Base-by-base conservation (phyloP, 2,797 vertebrate species). In the Manis crassicaudata region DNA sequence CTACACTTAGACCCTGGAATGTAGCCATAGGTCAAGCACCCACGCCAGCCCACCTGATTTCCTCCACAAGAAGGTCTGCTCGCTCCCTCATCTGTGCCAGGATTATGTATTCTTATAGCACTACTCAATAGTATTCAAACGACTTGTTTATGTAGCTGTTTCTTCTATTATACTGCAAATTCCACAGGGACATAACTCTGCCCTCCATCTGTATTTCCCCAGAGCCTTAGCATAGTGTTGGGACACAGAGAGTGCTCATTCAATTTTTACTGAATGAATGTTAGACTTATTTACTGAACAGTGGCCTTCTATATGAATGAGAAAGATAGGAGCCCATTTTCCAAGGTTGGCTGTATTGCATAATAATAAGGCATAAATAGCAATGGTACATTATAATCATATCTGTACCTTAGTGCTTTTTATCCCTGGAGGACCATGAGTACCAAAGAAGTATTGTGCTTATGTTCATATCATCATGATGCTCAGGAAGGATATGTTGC, bases 131-230 rank as follows among this genome's bases (percentile, higher is more conserved):
- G 56, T 52, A 12, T 72, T 73, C 72, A 40, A 60, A 6, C 79
- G 46, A 67, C 58, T 97, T 91, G 50, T 90, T 94, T 94, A 37
- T 87, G 43, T 86, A 96, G 80, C 93, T 92, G 20, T 90, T 79
- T 94, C 84, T 92, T 77, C 87, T 87, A 9, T 76, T 96, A 90
- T 72, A 85, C 16, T 93, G 62, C 80, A 76, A 58, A 93, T 93
- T 96, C 77, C 88, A 25, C 12, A 65, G 93, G 67, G 82, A 82
- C 37, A 65, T 1, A 7, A 65, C 67, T 92, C 4, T 43, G 37
- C 67, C 83, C 50, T 75, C 75, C 23, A 43, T 91, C 65, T 93
- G 17, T 90, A 35, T 96, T 96, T 96, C 70, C 86, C 29, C 65
- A 77, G 43, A 75, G 88, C 75, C 82, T 46, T 73, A 88, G 27